These are phyloP conservation scores for Carpatolechia fugitivella DNA, from an alignment of 2,888 invertebrate genomes.

Conservation along the genomic window DNA sequence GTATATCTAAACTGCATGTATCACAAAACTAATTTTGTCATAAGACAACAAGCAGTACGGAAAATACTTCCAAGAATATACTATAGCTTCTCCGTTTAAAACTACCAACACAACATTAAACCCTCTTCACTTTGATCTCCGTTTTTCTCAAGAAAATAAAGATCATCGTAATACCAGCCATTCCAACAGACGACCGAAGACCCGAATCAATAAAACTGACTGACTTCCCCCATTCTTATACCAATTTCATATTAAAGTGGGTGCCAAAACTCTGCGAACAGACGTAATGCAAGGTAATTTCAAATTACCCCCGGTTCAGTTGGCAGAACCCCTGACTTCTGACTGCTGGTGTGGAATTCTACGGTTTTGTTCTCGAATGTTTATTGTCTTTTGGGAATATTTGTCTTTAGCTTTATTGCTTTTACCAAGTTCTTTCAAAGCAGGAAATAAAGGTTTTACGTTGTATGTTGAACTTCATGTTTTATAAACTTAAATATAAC, in stretches of 20 bases:
- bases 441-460: no score
- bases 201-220: conserved; percentile 26
- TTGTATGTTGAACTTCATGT: no score
- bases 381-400: conserved; percentile 31
- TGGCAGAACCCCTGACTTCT: conserved; percentile 29
- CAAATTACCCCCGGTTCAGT: conserved; percentile 53
- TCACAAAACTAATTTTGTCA: no score
- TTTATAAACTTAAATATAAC: no score
- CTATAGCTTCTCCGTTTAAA: no score
- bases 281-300: conserved; percentile 52
- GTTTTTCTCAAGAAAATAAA: background rate
- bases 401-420: background rate
- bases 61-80: no score
- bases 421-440: background rate
- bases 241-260: conserved; percentile 47
- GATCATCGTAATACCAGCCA: conserved; percentile 5
- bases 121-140: no score
- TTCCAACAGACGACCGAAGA: background rate
- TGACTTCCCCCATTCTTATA: conserved; percentile 28
- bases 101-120: no score
- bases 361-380: conserved; percentile 35
- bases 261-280: conserved; percentile 45
- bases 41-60: no score
- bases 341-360: conserved; percentile 12
- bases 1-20: no score